Evolutionary conservation across 2,797 vertebrate genomes (phyloP).

Genomic region (Perodicticus potto): DNA sequence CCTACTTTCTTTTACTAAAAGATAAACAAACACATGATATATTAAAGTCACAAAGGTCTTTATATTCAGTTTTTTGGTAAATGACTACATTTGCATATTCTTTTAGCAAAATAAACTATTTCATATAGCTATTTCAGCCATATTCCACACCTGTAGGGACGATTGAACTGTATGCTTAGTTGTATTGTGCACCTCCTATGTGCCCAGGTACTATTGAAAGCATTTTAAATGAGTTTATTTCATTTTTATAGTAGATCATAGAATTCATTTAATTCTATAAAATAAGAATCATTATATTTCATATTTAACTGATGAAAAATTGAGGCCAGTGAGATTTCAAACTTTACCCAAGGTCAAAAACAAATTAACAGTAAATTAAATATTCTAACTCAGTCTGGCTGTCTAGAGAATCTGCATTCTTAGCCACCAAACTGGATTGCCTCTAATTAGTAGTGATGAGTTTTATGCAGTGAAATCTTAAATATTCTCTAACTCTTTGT

Average conservation of each 20-base stretch:
- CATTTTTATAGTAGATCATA: not conserved
- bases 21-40: not conserved
- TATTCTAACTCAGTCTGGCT: not conserved
- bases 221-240: constrained; percentile 46
- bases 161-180: not conserved
- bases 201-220: not conserved
- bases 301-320: constrained; percentile 37
- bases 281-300: constrained; percentile 34
- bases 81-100: constrained; percentile 15
- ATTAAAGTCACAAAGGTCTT: not conserved
- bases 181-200: not conserved
- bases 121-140: not conserved
- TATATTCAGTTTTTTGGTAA: not conserved
- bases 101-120: constrained; percentile 25
- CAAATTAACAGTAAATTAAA: not conserved
- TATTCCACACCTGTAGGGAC: not conserved
- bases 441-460: not conserved
- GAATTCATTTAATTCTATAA: constrained; percentile 15
- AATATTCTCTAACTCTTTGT: constrained; percentile 65
- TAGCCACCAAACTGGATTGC: constrained; percentile 6
- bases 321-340: not conserved
- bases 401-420: not conserved
- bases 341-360: constrained; percentile 38
- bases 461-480: constrained; percentile 51
- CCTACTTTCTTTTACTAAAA: not conserved